Conservation (phyloP, 2,113 vertebrate species). For the Hassar affinis region DNA sequence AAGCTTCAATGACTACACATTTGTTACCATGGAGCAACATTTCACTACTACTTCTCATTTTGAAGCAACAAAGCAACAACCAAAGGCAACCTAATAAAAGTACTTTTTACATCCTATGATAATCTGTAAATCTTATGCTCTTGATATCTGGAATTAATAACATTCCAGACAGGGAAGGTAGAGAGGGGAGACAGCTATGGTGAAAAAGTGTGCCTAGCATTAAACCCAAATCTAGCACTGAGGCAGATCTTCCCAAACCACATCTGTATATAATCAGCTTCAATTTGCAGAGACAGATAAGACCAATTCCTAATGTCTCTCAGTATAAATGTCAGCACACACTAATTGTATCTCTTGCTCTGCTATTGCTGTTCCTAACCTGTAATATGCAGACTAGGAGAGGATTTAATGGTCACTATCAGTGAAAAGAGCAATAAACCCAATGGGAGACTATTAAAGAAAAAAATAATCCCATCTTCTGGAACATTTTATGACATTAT, state of each 20-base stretch:
- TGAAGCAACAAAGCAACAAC: background rate
- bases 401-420: background rate
- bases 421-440: background rate
- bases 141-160: conserved; percentile 50
- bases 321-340: conserved; percentile 17
- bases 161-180: background rate
- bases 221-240: background rate
- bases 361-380: background rate
- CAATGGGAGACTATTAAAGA: background rate
- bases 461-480: background rate
- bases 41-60: background rate
- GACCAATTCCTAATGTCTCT: conserved; percentile 24
- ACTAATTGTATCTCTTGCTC: background rate
- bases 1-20: background rate
- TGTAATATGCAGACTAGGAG: background rate
- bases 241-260: conserved; percentile 28
- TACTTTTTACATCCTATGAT: background rate
- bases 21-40: background rate
- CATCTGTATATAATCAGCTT: conserved; percentile 45
- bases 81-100: background rate
- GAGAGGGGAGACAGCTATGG: background rate
- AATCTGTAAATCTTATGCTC: background rate
- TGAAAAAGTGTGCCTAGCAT: background rate
- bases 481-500: background rate
- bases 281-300: conserved; percentile 41